These are phyloP conservation scores for Cebidichthys violaceus DNA, from an alignment of 2,113 vertebrate species.

Conservation along the genomic window DNA sequence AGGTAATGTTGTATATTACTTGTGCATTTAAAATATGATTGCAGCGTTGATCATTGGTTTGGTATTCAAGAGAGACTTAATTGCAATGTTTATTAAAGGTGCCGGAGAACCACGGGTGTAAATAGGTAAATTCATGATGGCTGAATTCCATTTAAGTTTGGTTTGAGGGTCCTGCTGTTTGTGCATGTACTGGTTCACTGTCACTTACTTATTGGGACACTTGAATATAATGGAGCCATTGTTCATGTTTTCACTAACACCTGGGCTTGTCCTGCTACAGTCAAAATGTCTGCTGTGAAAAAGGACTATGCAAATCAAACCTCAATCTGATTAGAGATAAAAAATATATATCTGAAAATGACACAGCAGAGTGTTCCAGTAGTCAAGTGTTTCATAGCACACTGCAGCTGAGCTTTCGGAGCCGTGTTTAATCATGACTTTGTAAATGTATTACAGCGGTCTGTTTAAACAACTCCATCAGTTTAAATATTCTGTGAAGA, in stretches of 20 bases:
- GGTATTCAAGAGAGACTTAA: not conserved
- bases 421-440: not conserved
- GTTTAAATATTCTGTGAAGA: slow-evolving; percentile 6
- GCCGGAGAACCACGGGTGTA: not conserved
- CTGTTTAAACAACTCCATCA: not conserved
- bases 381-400: not conserved
- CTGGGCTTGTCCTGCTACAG: not conserved
- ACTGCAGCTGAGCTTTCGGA: not conserved
- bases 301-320: slow-evolving; percentile 1
- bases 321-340: not conserved
- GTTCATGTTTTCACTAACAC: not conserved
- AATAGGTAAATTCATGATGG: not conserved
- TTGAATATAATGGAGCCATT: not conserved
- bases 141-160: not conserved
- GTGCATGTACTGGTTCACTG: not conserved
- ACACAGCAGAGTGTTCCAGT: not conserved
- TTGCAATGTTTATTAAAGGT: not conserved
- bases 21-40: not conserved
- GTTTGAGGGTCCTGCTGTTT: not conserved
- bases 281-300: slow-evolving; percentile 4
- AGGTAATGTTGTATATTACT: not conserved
- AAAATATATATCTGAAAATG: not conserved
- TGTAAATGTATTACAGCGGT: not conserved
- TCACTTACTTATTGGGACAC: not conserved
- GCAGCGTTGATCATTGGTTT: not conserved